These are phyloP conservation scores for Cheirogaleus major DNA, from an alignment of 2,797 vertebrate genomes.

Conservation along the genomic window DNA sequence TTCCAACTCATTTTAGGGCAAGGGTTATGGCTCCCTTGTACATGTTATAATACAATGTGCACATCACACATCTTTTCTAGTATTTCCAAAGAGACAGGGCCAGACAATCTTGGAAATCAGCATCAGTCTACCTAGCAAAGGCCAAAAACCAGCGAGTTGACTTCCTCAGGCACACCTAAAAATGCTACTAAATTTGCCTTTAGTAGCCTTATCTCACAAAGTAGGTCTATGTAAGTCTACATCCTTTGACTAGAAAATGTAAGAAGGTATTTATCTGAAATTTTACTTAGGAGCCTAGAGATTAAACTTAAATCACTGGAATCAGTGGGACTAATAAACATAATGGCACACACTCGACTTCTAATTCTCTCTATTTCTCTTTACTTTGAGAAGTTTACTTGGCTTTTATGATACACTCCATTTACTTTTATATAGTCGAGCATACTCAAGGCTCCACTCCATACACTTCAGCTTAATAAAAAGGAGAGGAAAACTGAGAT, in stretches of 20 bases:
- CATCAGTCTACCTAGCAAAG: background rate
- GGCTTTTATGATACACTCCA: background rate
- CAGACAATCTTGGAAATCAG: background rate
- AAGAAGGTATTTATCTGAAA: background rate
- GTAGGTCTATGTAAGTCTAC: background rate
- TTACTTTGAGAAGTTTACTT: conserved; percentile 12
- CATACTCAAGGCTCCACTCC: background rate
- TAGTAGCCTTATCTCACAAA: background rate
- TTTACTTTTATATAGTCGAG: background rate
- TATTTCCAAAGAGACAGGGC: background rate
- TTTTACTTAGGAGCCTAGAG: background rate
- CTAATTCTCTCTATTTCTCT: background rate
- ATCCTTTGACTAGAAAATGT: background rate
- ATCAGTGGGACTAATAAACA: background rate
- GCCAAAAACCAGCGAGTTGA: background rate
- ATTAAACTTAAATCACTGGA: conserved; percentile 18
- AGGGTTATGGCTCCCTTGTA: background rate
- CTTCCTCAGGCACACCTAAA: background rate
- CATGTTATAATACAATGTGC: background rate
- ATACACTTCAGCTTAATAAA: background rate
- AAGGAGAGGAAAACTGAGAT: background rate
- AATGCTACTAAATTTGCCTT: background rate
- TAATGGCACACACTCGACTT: background rate
- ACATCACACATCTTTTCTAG: background rate
- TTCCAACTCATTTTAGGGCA: background rate